These are phyloP conservation scores for Pollenia griseotomentosa DNA, from an alignment of 2,888 invertebrate genomes.

Conservation along the genomic window DNA sequence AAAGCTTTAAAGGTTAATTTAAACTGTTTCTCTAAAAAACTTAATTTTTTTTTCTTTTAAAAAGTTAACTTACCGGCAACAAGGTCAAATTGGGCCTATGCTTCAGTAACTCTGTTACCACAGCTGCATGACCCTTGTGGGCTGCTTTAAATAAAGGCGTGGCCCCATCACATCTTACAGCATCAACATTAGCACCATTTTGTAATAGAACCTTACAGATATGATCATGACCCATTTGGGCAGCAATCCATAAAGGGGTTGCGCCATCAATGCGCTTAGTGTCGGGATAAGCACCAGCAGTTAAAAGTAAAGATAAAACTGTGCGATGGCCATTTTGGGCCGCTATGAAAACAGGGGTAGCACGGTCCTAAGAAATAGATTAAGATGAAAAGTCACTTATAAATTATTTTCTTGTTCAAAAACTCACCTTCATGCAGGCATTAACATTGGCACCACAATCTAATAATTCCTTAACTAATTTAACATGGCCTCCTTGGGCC, in stretches of 20 bases:
- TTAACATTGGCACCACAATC: conserved; percentile 92
- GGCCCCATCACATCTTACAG: conserved; percentile 94
- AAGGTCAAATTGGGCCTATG: conserved; percentile 92
- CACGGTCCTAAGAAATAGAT: conserved; percentile 89
- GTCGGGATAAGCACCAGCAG: conserved; percentile 90
- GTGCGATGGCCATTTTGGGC: conserved; percentile 96
- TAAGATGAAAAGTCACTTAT: neutral
- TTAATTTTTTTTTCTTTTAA: neutral
- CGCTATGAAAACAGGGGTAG: conserved; percentile 95
- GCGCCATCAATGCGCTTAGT: conserved; percentile 92
- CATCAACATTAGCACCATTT: conserved; percentile 92
- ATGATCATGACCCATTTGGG: conserved; percentile 96
- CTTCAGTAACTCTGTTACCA: conserved; percentile 92
- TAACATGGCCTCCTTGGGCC: conserved; percentile 95
- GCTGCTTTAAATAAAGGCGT: conserved; percentile 97
- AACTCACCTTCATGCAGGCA: conserved; percentile 91
- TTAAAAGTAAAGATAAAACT: conserved; percentile 89
- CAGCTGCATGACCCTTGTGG: conserved; percentile 96
- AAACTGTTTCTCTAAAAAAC: neutral
- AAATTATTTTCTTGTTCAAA: neutral
- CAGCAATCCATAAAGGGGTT: conserved; percentile 96
- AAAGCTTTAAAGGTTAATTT: too few species aligned
- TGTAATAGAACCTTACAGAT: conserved; percentile 91
- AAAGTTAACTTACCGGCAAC: conserved; percentile 88
- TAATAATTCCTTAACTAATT: conserved; percentile 93